Evolutionary conservation across 2,797 vertebrate species (phyloP), one percentile per base, ranked within the genome.

Genomic region (Poecilia velifera): DNA sequence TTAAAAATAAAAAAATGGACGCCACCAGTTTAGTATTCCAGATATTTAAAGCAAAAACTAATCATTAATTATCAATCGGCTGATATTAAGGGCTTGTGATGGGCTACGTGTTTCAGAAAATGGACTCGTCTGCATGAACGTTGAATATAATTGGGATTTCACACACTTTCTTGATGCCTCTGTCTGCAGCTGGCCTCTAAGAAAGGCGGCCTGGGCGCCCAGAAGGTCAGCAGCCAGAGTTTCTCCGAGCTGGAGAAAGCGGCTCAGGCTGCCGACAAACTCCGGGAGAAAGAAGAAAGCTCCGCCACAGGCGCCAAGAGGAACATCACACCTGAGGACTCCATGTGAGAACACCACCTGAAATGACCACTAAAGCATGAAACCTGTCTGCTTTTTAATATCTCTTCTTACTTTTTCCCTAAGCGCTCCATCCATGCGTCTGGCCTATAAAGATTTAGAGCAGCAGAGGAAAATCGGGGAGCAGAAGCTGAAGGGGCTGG

Each of bases 171-270:
- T 64, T 1, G 76, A 28, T 70, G 49, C 82, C 70, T 91, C 22
- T 77, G 43, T 47, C 28, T 82, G 71, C n/a, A 99, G 98, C 88
- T 98, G 43, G 97, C 96, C 62, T 92, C 95, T 79, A 99, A 97
- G 87, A 99, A 98, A 84, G 96, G 95, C 2, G 96, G 97, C 10
- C 92, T 99, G 82, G 98, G 98, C 0, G 98, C 98, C 73, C 98
- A 99, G 84, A 99, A 98, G 89, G 96, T 99, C 49, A 97, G 97
- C 86, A 95, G 94, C 34, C 93, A 96, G 47, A 97, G 94, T 84
- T 99, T 99, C 91, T 97, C 90, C 0, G 97, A 97, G 57, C 95
- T 98, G 70, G 97, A 99, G 91, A 98, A 96, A 82, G 96, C 96
- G 82, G 98, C 98, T 12, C 97, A 97, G 84, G 97, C 98, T 6